phyloP scores from a whole-genome alignment of 1,140 invertebrate species.

The Cydia strobilella region DNA sequence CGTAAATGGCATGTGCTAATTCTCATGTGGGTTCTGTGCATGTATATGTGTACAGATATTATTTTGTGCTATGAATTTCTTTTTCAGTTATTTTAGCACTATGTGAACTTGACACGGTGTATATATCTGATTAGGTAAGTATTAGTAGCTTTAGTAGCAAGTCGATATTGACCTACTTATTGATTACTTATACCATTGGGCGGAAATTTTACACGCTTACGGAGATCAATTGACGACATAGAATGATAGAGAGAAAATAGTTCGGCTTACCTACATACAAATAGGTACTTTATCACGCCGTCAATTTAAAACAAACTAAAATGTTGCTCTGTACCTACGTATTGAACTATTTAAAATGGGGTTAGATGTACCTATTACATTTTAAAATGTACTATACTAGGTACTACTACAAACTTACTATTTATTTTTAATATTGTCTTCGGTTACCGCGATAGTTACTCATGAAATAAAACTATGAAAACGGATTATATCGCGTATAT shows the following conservation, averaged over 20 bases:
- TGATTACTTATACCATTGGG: neutral
- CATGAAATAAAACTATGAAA: too few relatives aligned
- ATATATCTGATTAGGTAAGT: neutral
- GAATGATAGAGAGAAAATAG: neutral
- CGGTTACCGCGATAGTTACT: too few relatives aligned
- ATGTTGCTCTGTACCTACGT: too few relatives aligned
- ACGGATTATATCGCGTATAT: too few relatives aligned
- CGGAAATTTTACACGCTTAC: neutral
- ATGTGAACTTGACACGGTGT: neutral
- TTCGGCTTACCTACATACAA: neutral
- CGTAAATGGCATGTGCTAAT: neutral
- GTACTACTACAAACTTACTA: too few relatives aligned
- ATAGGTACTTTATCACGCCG: too few relatives aligned
- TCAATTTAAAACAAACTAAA: too few relatives aligned
- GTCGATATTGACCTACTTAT: constrained; percentile 2
- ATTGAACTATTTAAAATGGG: too few relatives aligned
- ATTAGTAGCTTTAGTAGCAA: neutral
- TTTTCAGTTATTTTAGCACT: neutral
- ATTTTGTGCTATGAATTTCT: neutral
- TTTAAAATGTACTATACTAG: too few relatives aligned
- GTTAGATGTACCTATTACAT: too few relatives aligned
- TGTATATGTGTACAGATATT: neutral
- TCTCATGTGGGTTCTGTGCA: neutral
- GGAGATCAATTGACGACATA: neutral
- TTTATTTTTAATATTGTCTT: too few relatives aligned